Percentiles rank a stretch among this genome's conserved stretches.
Evolutionary conservation across 2,113 vertebrate genomes (phyloP).

Genomic region (Natator depressus): DNA sequence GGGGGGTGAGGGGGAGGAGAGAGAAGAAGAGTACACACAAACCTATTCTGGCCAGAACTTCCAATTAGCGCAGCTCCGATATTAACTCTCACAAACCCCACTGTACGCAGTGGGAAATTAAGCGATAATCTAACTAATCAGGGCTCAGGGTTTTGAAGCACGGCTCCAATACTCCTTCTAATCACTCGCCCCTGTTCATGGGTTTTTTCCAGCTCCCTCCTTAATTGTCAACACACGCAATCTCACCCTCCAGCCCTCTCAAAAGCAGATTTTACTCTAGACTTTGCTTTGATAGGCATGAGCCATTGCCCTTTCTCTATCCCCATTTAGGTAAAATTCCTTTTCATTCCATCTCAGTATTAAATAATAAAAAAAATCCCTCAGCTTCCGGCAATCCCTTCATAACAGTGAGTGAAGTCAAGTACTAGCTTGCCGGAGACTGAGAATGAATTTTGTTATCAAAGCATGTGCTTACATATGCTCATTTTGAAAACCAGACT

Average conservation of each 20-base stretch:
- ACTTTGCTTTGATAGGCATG: not conserved
- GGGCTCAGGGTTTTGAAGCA: not conserved
- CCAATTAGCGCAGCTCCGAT: not conserved
- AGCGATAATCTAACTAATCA: not conserved
- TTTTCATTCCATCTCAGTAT: not conserved
- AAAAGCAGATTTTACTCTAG: not conserved
- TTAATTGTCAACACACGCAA: not conserved
- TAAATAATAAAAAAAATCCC: not conserved
- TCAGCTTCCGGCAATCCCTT: not conserved
- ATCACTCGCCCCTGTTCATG: not conserved
- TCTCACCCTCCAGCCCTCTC: not conserved
- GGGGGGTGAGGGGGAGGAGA: not conserved
- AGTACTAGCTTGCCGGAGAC: not conserved
- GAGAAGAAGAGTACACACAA: not conserved
- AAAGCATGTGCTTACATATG: accelerated
- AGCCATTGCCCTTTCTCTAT: not conserved
- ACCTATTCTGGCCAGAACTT: not conserved
- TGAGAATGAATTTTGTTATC: not conserved
- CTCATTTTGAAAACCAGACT: not conserved
- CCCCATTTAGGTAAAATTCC: not conserved
- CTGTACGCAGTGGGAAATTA: not conserved
- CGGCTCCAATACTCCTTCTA: not conserved
- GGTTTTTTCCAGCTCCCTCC: not conserved
- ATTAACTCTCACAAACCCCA: not conserved
- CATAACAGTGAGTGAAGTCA: not conserved